These are phyloP conservation scores for Tetraodon nigroviridis DNA, from an alignment of 2,113 vertebrate genomes.

Conservation along the genomic window DNA sequence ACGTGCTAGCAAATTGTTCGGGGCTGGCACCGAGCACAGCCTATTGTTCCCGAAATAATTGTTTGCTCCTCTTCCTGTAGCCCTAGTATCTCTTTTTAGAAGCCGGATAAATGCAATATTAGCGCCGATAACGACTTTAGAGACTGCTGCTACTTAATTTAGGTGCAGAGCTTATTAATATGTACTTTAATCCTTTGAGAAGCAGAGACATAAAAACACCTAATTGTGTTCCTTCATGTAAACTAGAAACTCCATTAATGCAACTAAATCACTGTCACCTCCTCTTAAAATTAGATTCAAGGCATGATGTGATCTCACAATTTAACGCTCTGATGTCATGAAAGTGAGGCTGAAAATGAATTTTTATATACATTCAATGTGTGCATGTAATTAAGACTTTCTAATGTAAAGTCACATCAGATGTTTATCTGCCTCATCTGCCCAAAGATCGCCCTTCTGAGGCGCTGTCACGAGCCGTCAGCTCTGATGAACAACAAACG, in stretches of 20 bases:
- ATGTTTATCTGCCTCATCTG: constrained; percentile 49
- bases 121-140: constrained; percentile 1
- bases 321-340: constrained; percentile 7
- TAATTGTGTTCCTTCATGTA: too few species aligned
- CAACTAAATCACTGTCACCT: neutral
- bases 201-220: too few species aligned
- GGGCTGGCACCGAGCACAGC: neutral
- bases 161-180: neutral
- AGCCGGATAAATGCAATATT: constrained; percentile 7
- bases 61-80: neutral
- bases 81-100: too few species aligned
- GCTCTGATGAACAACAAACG: constrained; percentile 50
- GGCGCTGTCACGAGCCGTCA: constrained; percentile 56
- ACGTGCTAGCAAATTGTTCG: too few species aligned
- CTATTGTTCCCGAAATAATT: neutral
- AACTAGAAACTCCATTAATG: too few species aligned
- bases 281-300: neutral
- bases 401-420: constrained; percentile 54
- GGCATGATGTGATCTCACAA: constrained; percentile 1
- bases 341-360: constrained; percentile 18
- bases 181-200: too few species aligned
- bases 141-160: neutral
- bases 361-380: constrained; percentile 30
- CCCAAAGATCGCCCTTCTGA: constrained; percentile 32
- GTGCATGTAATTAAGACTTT: constrained; percentile 23